Evolutionary conservation across 92 coral and sea anemone genomes (phyloP), one percentile per base, ranked within the genome.

Genomic region (Heliopora coerulea): DNA sequence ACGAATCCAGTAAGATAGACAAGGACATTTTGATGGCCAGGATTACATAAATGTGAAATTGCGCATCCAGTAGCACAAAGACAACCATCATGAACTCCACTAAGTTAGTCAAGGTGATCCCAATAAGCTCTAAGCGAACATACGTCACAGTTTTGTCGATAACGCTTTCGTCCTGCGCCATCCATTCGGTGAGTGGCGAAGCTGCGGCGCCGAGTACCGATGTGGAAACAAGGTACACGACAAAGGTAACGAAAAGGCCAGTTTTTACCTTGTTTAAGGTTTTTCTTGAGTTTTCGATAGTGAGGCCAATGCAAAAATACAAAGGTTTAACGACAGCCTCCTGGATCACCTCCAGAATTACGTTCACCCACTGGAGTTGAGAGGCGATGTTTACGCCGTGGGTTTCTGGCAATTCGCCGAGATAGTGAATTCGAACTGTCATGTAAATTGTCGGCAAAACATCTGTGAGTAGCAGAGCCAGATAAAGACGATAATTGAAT

Each of bases 331-430:
- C 28, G 1, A 68, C 59, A 26, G 75, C 75, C 29, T 68, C 75
- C 59, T 68, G 41, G 61, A 68, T 26, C 41, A 68, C 75, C 30
- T 68, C 75, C 2, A 68, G 54, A 23, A 68, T 48, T 21, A 68
- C 75, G 28, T 68, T 68, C 44, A 68, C 75, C 75, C 75, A 68
- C 30, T 68, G 75, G 17, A 68, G n/a, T 15, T 68, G 75, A n/a
- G 75, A 68, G 41, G 75, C 75, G 0, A 68, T 68, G 61, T 68
- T 68, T 12, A 68, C 75, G 21, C 75, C 75, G 59, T 40, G 49
- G 10, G 75, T 49, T 37, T 68, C 25, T 35, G 75, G 75, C 14
- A 68, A 33, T 12, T 68, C 40, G 18, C 75, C 75, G 18, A 68
- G 75, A 49, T 68, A 68, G 48, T 68, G 60, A 30, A 68, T 68